Evolutionary conservation across 2,797 vertebrate genomes (phyloP), one percentile per base, ranked within the genome.

Genomic region (Sebastes nivosus): DNA sequence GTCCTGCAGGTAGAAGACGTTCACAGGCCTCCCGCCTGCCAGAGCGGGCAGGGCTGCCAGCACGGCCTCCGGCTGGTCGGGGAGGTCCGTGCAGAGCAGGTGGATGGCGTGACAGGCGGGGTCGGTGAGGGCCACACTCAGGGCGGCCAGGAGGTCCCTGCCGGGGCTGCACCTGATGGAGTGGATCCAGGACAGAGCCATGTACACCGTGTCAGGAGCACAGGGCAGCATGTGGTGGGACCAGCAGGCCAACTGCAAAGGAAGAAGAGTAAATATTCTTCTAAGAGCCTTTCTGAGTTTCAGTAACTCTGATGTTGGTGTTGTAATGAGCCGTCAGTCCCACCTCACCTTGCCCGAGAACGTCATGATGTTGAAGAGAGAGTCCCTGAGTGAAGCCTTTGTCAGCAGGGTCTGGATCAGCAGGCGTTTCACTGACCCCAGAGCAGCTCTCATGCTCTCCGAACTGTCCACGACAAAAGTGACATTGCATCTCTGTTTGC

Each of bases 291-390:
- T 11, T n/a, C 30, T 38, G 4, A 22, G 27, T 57, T 2, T 1
- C 61, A 4, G 16, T 25, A 20, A 16, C 11, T n/a, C 29, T 54
- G 12, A n/a, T 38, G 14, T 8, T 14, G n/a, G 32, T 27, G 73
- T 6, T 25, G 30, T 29, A 3, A 22, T 42, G 22, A 50, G 18
- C 52, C 6, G 20, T 13, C 11, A n/a, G n/a, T 66, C 14, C 25
- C 22, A 8, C n/a, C 80, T 86, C 83, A 95, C 94, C 95, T 95
- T 80, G 84, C 86, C 80, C 22, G 95, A 95, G 87, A 90, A 94
- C 2, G 87, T 82, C 58, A 95, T 71, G 76, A 95, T 88, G 86
- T 95, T 95, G 79, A 96, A 95, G 63, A 94, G 87, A 1, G 94
- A 94, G 80, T 95, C 87, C 57, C 86, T 87, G 61, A 89, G 85